phyloP scores from a whole-genome alignment of 2,113 vertebrate genomes.

The Phaethon lepturus region DNA sequence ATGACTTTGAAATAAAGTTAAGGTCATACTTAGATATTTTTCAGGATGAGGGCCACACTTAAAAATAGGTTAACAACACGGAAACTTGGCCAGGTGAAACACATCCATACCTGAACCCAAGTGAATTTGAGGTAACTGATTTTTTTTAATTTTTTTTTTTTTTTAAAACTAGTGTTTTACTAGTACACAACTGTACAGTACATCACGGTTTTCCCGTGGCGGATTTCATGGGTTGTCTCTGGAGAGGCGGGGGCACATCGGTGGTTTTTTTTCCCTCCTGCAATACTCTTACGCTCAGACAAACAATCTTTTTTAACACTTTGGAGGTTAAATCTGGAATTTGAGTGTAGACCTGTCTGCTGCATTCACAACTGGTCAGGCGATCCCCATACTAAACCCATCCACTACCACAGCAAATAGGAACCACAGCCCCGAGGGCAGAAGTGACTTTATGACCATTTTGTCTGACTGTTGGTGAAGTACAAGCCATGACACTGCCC shows the following conservation, averaged over 20 bases:
- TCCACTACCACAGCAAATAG: neutral
- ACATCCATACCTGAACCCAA: neutral
- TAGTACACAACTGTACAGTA: neutral
- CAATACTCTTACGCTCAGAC: neutral
- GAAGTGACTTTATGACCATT: neutral
- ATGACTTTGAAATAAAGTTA: conserved; percentile 17
- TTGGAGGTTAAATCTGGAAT: neutral
- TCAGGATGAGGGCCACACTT: neutral
- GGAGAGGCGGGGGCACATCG: neutral
- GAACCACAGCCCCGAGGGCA: neutral
- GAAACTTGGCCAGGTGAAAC: neutral
- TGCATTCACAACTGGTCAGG: neutral
- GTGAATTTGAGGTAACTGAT: neutral
- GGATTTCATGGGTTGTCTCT: neutral
- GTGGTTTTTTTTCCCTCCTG: neutral
- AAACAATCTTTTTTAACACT: neutral
- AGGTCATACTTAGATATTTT: neutral
- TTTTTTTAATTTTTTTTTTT: neutral
- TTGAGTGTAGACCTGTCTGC: neutral
- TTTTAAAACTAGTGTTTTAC: neutral
- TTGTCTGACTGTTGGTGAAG: neutral
- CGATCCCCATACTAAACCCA: accelerated
- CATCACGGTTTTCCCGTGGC: neutral
- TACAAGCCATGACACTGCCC: neutral
- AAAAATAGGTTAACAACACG: neutral